These are phyloP conservation scores for Papilio xuthus DNA, from an alignment of 1,140 invertebrate genomes.

Conservation along the genomic window DNA sequence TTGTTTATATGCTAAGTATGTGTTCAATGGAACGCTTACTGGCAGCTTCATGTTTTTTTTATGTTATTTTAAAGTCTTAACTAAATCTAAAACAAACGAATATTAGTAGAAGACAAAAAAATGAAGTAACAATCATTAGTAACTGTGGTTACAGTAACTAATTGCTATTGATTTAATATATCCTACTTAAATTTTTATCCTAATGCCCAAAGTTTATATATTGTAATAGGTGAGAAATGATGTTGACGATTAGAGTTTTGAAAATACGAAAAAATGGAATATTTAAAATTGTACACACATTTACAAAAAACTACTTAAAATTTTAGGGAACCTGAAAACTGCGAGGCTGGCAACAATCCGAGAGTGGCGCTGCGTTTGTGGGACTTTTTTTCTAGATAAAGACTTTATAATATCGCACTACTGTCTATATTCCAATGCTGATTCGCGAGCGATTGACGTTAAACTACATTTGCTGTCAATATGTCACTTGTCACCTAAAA, in stretches of 20 bases:
- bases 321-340: not conserved
- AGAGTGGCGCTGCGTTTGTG: not conserved
- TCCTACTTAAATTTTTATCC: not conserved
- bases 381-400: not conserved
- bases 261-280: not conserved
- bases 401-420: no score
- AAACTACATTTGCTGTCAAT: not conserved
- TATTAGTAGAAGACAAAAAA: not conserved
- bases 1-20: conserved; percentile 68
- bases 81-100: not conserved
- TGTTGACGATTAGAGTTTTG: not conserved
- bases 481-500: not conserved
- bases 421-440: not conserved
- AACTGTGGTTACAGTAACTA: conserved; percentile 19
- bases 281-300: not conserved
- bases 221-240: not conserved
- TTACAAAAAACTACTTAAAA: not conserved
- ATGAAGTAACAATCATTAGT: not conserved
- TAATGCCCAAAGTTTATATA: not conserved
- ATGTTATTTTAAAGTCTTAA: not conserved
- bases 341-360: not conserved
- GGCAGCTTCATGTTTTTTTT: conserved; percentile 61
- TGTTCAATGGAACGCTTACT: conserved; percentile 59
- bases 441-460: not conserved
- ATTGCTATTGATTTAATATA: conserved; percentile 2